A percentile compares a stretch with the other conserved stretches of the same genome.
These are phyloP conservation scores for Sphaeridia pumilis DNA, from an alignment of 2,888 invertebrate species.

Conservation along the genomic window DNA sequence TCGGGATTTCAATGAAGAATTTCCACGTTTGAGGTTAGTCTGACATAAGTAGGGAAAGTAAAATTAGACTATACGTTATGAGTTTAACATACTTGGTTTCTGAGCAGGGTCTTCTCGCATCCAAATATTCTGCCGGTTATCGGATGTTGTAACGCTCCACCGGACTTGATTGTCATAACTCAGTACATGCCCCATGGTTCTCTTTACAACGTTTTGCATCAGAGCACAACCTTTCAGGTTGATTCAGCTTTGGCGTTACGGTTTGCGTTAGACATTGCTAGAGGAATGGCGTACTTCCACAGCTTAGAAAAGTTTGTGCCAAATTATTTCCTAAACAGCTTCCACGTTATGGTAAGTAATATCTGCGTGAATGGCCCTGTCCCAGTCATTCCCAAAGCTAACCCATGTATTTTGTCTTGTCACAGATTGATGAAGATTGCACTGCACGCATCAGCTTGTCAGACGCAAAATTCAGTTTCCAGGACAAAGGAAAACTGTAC, in stretches of 20 bases:
- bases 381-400: too few species aligned
- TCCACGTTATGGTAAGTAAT: slow-evolving; percentile 96
- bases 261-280: slow-evolving; percentile 86
- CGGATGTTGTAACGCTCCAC: slow-evolving; percentile 81
- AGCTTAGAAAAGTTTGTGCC: slow-evolving; percentile 76
- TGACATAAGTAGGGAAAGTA: neutral
- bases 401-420: slow-evolving; percentile 23
- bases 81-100: too few species aligned
- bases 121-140: slow-evolving; percentile 92
- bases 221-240: slow-evolving; percentile 62
- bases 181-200: slow-evolving; percentile 95
- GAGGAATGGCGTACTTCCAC: slow-evolving; percentile 94
- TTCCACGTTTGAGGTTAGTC: slow-evolving; percentile 68
- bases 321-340: slow-evolving; percentile 78
- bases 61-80: neutral
- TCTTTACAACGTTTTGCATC: slow-evolving; percentile 81
- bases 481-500: slow-evolving; percentile 86
- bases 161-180: slow-evolving; percentile 83
- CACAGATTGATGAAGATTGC: slow-evolving; percentile 94
- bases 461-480: slow-evolving; percentile 97
- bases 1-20: slow-evolving; percentile 96
- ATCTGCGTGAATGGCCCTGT: too few species aligned
- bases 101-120: slow-evolving; percentile 90
- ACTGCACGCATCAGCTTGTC: slow-evolving; percentile 98
- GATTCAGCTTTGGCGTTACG: slow-evolving; percentile 87